phyloP scores from a whole-genome alignment of 2,888 invertebrate species.

The Sarcophaga carnaria region DNA sequence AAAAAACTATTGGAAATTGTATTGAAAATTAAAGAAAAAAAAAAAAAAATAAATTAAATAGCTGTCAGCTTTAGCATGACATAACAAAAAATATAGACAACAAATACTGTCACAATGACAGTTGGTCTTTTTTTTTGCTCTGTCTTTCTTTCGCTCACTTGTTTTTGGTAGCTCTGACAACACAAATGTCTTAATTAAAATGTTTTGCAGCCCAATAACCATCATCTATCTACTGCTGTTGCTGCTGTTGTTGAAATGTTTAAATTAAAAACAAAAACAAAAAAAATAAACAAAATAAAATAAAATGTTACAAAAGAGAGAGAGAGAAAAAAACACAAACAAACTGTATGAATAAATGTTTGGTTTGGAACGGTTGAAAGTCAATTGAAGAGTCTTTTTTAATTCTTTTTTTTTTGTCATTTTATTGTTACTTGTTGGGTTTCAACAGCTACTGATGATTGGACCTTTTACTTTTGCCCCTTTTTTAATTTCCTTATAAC shows the following conservation, averaged over 20 bases:
- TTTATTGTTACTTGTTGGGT: neutral
- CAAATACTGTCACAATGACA: conserved; percentile 68
- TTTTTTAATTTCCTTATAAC: conserved; percentile 37
- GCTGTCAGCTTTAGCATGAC: conserved; percentile 69
- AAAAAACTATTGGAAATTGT: conserved; percentile 30
- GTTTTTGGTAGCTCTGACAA: conserved; percentile 31
- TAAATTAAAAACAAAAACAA: conserved; percentile 8
- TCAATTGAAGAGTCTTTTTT: conserved; percentile 17
- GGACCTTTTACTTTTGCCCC: conserved; percentile 39
- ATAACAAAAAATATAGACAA: conserved; percentile 53
- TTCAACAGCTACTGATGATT: conserved; percentile 35
- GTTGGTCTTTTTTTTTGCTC: conserved; percentile 54
- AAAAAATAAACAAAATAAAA: neutral
- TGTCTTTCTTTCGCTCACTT: conserved; percentile 28
- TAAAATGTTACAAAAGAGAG: too few relatives aligned
- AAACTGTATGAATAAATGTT: conserved; percentile 11
- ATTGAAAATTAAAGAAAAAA: conserved; percentile 26
- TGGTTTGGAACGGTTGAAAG: conserved; percentile 10
- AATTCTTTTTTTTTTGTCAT: conserved; percentile 3
- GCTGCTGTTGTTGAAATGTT: conserved; percentile 17
- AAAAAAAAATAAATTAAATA: conserved; percentile 58
- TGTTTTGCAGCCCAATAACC: conserved; percentile 67
- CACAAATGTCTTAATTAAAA: conserved; percentile 78
- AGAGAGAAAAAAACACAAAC: too few relatives aligned
- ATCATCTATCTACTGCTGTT: neutral